phyloP scores from a whole-genome alignment of 2,797 vertebrate genomes.

The Hipposideros larvatus region DNA sequence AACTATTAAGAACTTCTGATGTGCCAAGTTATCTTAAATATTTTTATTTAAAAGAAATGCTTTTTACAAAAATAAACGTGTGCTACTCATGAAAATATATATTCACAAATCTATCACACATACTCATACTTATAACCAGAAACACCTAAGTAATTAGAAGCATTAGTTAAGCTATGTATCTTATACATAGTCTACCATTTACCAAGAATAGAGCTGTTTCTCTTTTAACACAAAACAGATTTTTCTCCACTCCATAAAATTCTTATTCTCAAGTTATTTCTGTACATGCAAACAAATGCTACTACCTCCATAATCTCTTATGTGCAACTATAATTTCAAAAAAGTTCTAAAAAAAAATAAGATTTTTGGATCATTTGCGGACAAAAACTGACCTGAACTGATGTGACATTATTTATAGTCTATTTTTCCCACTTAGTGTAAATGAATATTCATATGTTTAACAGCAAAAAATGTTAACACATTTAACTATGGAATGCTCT shows the following conservation, averaged over 20 bases:
- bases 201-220: conserved; percentile 42
- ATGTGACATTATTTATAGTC: background rate
- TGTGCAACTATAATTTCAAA: conserved; percentile 35
- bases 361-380: background rate
- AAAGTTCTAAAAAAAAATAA: conserved; percentile 22
- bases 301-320: background rate
- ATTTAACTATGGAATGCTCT: background rate
- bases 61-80: conserved; percentile 11
- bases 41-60: conserved; percentile 30
- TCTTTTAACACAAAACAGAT: conserved; percentile 30
- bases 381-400: conserved; percentile 44
- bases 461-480: conserved; percentile 44
- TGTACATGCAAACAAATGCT: conserved; percentile 21
- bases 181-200: background rate
- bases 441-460: conserved; percentile 30
- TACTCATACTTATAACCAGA: background rate
- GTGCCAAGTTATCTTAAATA: conserved; percentile 9
- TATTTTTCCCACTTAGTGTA: conserved; percentile 18
- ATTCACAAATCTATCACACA: background rate
- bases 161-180: background rate
- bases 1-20: background rate
- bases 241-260: conserved; percentile 37
- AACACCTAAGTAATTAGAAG: conserved; percentile 39
- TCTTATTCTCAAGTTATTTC: conserved; percentile 6
- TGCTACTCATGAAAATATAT: conserved; percentile 3